Conservation (phyloP, 2,797 vertebrate species). For the Myotis daubentonii region DNA sequence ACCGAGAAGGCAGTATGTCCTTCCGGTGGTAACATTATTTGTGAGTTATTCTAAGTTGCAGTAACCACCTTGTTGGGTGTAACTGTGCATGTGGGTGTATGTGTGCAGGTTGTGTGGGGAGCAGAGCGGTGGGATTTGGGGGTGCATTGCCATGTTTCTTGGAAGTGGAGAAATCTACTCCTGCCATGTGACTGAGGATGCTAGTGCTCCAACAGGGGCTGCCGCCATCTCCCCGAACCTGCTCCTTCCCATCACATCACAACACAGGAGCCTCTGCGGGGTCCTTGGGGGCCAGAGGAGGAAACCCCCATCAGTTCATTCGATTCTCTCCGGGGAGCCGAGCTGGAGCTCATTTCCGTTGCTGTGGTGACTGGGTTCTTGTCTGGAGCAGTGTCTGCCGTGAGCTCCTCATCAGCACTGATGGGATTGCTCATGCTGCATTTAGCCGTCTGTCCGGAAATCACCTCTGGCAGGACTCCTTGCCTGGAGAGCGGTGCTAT, state of each 20-base stretch:
- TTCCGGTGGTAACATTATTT: background rate
- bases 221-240: background rate
- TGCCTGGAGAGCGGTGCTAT: background rate
- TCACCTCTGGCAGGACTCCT: constrained; percentile 10
- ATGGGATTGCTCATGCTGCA: constrained; percentile 56
- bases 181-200: background rate
- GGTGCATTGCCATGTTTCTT: background rate
- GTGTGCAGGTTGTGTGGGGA: background rate
- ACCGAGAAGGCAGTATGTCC: background rate
- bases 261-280: background rate
- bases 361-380: constrained; percentile 36
- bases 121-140: background rate
- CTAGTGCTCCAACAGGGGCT: background rate
- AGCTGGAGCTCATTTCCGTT: constrained; percentile 3
- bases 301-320: background rate
- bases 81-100: background rate
- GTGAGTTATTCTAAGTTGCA: background rate
- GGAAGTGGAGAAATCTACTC: background rate
- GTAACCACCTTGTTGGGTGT: background rate
- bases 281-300: background rate
- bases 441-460: constrained; percentile 54
- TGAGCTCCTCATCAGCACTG: constrained; percentile 52
- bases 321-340: constrained; percentile 20
- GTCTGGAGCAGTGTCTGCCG: constrained; percentile 52
- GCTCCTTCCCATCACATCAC: background rate